phyloP scores from a whole-genome alignment of 2,888 invertebrate species.

The Philereme transversata region DNA sequence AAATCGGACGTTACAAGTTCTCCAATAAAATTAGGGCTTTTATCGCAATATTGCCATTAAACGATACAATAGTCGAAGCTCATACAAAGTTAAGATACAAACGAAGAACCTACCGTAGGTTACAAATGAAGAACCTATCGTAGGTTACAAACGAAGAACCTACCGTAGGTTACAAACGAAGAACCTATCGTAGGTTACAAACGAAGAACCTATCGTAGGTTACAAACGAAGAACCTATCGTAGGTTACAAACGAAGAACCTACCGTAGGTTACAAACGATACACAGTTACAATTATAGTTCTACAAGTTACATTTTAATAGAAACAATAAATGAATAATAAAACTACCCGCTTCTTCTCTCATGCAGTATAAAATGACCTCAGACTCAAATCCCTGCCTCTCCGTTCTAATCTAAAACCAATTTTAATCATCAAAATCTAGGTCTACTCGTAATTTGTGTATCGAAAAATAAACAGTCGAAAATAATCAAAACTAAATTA shows the following conservation, averaged over 20 bases:
- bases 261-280: constrained; percentile 58
- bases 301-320: constrained; percentile 59
- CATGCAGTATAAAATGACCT: constrained; percentile 51
- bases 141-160: constrained; percentile 68
- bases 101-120: constrained; percentile 66
- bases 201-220: constrained; percentile 64
- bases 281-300: constrained; percentile 55
- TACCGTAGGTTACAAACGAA: constrained; percentile 30
- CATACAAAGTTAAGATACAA: constrained; percentile 65
- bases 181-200: constrained; percentile 64
- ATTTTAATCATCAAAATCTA: constrained; percentile 26
- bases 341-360: constrained; percentile 58
- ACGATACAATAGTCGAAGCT: constrained; percentile 61
- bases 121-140: constrained; percentile 65
- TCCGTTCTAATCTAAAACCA: constrained; percentile 40
- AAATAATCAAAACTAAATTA: constrained; percentile 49
- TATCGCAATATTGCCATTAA: constrained; percentile 27
- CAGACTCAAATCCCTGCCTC: constrained; percentile 50
- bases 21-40: constrained; percentile 32
- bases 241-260: constrained; percentile 10
- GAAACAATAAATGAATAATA: constrained; percentile 83
- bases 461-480: constrained; percentile 54
- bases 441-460: constrained; percentile 23
- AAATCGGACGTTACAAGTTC: constrained; percentile 53
- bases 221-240: constrained; percentile 64